Evolutionary conservation across 2,113 vertebrate species (phyloP), one percentile per base, ranked within the genome.

Genomic region (Apus apus): DNA sequence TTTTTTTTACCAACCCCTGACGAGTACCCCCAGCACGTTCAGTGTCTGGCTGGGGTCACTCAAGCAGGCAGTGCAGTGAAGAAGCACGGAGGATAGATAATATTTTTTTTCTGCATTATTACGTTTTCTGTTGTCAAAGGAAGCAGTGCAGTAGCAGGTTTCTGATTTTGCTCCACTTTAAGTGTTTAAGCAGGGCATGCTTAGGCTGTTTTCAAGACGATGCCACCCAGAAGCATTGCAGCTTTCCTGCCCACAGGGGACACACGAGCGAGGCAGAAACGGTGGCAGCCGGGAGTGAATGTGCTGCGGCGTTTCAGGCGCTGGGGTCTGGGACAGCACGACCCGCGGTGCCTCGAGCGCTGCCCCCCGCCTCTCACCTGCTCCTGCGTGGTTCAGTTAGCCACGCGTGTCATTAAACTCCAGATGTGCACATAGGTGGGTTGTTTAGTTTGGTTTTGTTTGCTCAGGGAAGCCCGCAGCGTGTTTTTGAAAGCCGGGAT

Each of bases 121-220:
- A 34, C 43, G 5, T 48, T 51, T 84, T 60, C 56, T 94, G 83
- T 67, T 87, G 77, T 60, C 68, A 10, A 89, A 74, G 84, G 57
- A 54, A 87, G 68, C 38, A 8, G 61, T 48, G 72, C 70, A 8
- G 40, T 60, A 57, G 93, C 86, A 81, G 76, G 65, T 53, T 30
- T 57, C 94, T 89, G 50, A 65, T 75, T 94, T 75, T 94, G 85
- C 71, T 95, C 85, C 71, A 50, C 60, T 11, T 73, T 29, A 79
- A 90, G 90, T 87, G 78, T 85, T 85, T 70, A 72, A 95, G 85
- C 91, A 94, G 89, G 85, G 77, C 50, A 29, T 75, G 62, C 91
- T 93, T 75, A 93, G 84, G 6, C 89, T 94, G 0, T 92, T 97
- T 87, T 75, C 8, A 0, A 91, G 91, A 79, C 2, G 25, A 36